These are phyloP conservation scores for Metalampra italica DNA, from an alignment of 2,888 invertebrate genomes.

Conservation along the genomic window DNA sequence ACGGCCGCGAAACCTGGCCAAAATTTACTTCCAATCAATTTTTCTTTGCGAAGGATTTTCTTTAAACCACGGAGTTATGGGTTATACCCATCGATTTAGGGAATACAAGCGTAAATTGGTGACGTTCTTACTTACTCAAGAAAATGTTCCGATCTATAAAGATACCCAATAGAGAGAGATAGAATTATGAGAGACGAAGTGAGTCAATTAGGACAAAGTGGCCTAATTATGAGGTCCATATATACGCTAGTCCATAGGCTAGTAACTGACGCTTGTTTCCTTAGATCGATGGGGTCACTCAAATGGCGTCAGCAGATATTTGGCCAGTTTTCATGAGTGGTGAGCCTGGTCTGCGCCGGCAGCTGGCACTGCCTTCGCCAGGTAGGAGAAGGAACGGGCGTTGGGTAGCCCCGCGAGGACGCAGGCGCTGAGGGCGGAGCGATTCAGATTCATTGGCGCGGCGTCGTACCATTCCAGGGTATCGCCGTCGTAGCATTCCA, in stretches of 20 bases:
- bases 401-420: constrained; percentile 85
- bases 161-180: too few relatives aligned
- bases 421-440: constrained; percentile 89
- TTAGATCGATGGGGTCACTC: too few relatives aligned
- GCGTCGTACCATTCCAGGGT: constrained; percentile 83
- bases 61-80: too few relatives aligned
- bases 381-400: constrained; percentile 81
- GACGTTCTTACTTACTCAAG: too few relatives aligned
- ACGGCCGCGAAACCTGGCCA: constrained; percentile 17
- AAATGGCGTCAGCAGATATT: constrained; percentile 2
- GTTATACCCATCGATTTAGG: too few relatives aligned
- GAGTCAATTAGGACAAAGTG: too few relatives aligned
- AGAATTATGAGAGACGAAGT: too few relatives aligned
- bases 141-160: too few relatives aligned
- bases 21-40: constrained; percentile 14
- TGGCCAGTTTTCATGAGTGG: constrained; percentile 36
- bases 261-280: too few relatives aligned
- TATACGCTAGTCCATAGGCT: too few relatives aligned
- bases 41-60: constrained; percentile 23
- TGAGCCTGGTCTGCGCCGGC: constrained; percentile 69
- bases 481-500: constrained; percentile 87
- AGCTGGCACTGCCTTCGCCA: constrained; percentile 69
- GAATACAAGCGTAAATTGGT: too few relatives aligned
- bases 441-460: constrained; percentile 88
- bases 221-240: too few relatives aligned